Percentiles rank a stretch among this genome's conserved stretches.
phyloP scores from a whole-genome alignment of 2,113 vertebrate genomes.

The Thamnaconus septentrionalis region DNA sequence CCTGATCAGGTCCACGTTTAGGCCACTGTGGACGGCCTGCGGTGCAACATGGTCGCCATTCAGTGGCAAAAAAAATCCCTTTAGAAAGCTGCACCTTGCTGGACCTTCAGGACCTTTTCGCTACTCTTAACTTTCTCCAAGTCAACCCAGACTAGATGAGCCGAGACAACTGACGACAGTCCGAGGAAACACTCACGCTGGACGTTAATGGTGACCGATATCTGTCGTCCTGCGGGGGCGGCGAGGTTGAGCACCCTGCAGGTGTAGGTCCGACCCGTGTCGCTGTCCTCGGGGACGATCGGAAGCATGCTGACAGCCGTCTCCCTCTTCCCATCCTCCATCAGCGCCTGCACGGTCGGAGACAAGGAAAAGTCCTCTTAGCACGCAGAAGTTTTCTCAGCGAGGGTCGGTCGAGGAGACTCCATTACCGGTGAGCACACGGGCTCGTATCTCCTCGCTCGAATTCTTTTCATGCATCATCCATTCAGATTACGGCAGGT shows the following conservation, averaged over 20 bases:
- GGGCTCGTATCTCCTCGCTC: conserved; percentile 27
- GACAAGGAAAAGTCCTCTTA: conserved; percentile 4
- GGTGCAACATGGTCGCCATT: too few relatives aligned
- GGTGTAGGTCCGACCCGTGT: conserved; percentile 84
- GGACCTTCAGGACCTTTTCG: too few relatives aligned
- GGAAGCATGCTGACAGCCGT: conserved; percentile 82
- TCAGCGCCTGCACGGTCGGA: conserved; percentile 62
- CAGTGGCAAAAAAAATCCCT: too few relatives aligned
- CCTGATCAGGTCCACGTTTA: too few relatives aligned
- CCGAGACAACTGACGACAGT: background rate
- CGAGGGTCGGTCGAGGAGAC: background rate
- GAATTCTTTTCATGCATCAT: conserved; percentile 41
- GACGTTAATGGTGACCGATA: conserved; percentile 83
- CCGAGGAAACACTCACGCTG: conserved; percentile 80
- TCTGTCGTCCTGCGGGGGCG: conserved; percentile 84
- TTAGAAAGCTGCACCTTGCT: too few relatives aligned
- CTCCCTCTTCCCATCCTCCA: conserved; percentile 82
- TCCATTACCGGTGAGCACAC: conserved; percentile 10
- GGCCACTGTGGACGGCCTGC: too few relatives aligned
- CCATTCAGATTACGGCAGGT: conserved; percentile 57
- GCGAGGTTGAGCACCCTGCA: conserved; percentile 86
- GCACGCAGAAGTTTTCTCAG: background rate
- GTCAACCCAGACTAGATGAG: too few relatives aligned
- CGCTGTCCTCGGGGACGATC: conserved; percentile 81
- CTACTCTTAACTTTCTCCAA: too few relatives aligned